Evolutionary conservation across 2,888 invertebrate genomes (phyloP).

Genomic region (Deroplatys truncata): DNA sequence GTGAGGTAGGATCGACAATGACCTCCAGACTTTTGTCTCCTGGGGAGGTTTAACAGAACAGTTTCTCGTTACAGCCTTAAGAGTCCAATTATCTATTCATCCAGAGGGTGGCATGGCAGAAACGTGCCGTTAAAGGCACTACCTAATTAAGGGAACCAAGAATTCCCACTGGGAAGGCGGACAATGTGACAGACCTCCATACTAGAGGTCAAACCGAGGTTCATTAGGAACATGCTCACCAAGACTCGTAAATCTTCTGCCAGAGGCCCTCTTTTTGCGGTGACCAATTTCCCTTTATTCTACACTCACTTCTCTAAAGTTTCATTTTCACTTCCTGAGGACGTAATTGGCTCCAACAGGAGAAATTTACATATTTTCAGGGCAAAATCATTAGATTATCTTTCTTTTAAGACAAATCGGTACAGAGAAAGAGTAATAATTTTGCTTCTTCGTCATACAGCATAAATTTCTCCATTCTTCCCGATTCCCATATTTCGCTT

Average conservation of each 20-base stretch:
- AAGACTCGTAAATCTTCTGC: background rate
- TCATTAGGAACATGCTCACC: background rate
- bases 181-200: background rate
- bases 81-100: background rate
- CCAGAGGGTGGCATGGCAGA: background rate
- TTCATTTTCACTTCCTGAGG: background rate
- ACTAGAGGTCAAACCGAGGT: background rate
- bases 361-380: no score
- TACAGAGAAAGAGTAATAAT: no score
- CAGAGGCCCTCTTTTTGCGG: background rate
- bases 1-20: background rate
- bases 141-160: background rate
- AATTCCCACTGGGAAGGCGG: background rate
- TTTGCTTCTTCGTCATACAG: no score
- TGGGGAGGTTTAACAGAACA: background rate
- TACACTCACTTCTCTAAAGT: background rate
- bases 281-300: background rate
- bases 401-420: no score
- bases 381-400: no score
- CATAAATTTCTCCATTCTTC: no score
- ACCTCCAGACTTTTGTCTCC: background rate
- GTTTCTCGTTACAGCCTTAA: no score
- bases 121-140: background rate
- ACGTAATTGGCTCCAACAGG: background rate
- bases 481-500: no score